Base-by-base conservation (phyloP, 2,113 vertebrate species). In the Patagioenas fasciata region DNA sequence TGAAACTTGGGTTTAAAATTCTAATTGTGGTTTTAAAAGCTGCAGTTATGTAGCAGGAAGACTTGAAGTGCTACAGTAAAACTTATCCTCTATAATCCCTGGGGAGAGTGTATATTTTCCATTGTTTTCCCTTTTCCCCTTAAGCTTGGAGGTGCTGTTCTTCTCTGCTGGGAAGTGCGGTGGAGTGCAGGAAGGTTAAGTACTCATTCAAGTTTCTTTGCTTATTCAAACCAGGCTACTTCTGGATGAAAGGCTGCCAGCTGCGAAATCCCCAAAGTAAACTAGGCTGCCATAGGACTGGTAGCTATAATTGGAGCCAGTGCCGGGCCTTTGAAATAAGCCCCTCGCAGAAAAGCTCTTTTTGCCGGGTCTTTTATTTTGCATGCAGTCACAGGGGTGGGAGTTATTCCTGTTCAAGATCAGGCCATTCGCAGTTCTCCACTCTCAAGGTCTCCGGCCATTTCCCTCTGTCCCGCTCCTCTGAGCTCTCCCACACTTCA, bases 201-300 rank as follows among this genome's bases (percentile, higher is more conserved):
- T 96, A 94, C 91, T 94, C 91, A 91, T 96, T 96, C 95, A 84
- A 18, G 81, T 96, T 80, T 94, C 88, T 96, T 93, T 94, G 88
- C 94, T 89, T 97, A 95, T 97, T 97, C 95, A 97, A 96, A 96
- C 92, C 92, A 96, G 91, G 90, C 91, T 92, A 40, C 91, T 96
- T 85, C 78, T 93, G 93, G 94, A 95, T 97, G 89, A 96, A 95
- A 93, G 88, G 69, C 94, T 95, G 69, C 91, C 93, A 94, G 13
- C 94, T 97, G 94, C 95, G 94, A 96, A 96, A 96, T 96, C 89
- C 95, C 92, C 85, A 31, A 83, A 95, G 94, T 96, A 96, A 95
- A 97, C 91, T 54, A 91, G 96, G 73, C 93, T 96, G 38, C 67
- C 93, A 86, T 81, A 89, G 91, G 57, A 65, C 84, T 85, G 70